phyloP scores from a whole-genome alignment of 2,797 vertebrate species.

The Pipistrellus pipistrellus region DNA sequence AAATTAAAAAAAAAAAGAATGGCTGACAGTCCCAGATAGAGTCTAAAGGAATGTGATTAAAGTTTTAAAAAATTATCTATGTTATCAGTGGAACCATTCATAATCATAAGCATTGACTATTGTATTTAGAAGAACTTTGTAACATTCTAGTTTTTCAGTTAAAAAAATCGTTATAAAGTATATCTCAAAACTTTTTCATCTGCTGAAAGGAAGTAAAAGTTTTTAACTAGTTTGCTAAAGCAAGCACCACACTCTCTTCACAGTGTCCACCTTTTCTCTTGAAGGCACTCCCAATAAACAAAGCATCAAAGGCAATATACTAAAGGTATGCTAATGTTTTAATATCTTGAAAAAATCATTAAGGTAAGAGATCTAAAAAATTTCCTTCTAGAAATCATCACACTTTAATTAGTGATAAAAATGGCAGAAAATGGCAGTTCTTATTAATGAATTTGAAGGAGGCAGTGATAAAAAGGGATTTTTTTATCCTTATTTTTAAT shows the following conservation, averaged over 20 bases:
- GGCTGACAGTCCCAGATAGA: neutral
- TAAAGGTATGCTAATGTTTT: neutral
- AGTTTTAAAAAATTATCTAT: neutral
- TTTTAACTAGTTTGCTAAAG: slow-evolving; percentile 42
- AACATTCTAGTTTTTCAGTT: slow-evolving; percentile 1
- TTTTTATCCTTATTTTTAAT: neutral
- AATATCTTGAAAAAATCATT: slow-evolving; percentile 23
- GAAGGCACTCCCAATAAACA: neutral
- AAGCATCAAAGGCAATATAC: neutral
- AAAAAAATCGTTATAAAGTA: slow-evolving; percentile 20
- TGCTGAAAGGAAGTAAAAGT: neutral
- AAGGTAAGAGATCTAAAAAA: neutral
- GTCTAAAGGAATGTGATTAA: neutral
- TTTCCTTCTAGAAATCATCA: slow-evolving; percentile 26
- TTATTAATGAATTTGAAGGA: neutral
- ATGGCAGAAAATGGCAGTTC: neutral
- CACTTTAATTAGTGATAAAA: slow-evolving; percentile 17
- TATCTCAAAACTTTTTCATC: neutral
- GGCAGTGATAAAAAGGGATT: neutral
- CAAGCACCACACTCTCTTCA: neutral
- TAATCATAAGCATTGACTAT: neutral
- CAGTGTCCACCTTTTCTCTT: neutral
- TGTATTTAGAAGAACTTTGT: slow-evolving; percentile 9
- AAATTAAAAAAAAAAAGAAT: neutral
- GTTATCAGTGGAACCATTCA: neutral